Percentiles rank a stretch among this genome's conserved stretches.
phyloP scores from a whole-genome alignment of 2,797 vertebrate genomes.

The Labroides dimidiatus region DNA sequence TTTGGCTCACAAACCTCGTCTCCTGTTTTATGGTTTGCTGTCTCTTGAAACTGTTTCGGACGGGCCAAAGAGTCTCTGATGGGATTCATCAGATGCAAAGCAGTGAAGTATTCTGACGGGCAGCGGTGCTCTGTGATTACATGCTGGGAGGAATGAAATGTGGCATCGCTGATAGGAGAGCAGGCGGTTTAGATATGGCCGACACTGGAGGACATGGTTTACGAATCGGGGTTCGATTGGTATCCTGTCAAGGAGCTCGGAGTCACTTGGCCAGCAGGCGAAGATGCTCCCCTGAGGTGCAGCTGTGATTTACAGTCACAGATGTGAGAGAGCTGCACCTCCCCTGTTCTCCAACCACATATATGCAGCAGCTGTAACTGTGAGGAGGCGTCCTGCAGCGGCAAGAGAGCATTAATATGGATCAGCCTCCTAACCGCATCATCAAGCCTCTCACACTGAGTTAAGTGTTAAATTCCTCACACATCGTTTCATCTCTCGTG shows the following conservation, averaged over 20 bases:
- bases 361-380: constrained; percentile 52
- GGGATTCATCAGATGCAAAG: constrained; percentile 37
- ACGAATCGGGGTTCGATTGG: constrained; percentile 45
- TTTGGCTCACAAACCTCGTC: constrained; percentile 57
- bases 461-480: constrained; percentile 82
- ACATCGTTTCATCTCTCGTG: constrained; percentile 79
- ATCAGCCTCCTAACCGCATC: constrained; percentile 75
- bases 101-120: constrained; percentile 26
- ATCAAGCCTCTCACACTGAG: constrained; percentile 78
- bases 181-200: constrained; percentile 46
- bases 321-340: constrained; percentile 13
- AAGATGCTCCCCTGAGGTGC: constrained; percentile 33
- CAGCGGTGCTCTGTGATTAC: constrained; percentile 44
- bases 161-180: constrained; percentile 60
- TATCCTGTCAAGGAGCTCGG: constrained; percentile 29
- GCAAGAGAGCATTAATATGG: constrained; percentile 79
- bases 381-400: constrained; percentile 67
- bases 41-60: constrained; percentile 36
- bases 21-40: constrained; percentile 29
- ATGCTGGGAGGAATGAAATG: constrained; percentile 63
- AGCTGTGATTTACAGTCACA: constrained; percentile 30
- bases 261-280: constrained; percentile 48
- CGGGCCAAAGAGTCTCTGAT: constrained; percentile 20
- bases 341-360: constrained; percentile 27
- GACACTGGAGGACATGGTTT: constrained; percentile 53